Conservation (phyloP, 2,113 vertebrate species). For the Alectura lathami region DNA sequence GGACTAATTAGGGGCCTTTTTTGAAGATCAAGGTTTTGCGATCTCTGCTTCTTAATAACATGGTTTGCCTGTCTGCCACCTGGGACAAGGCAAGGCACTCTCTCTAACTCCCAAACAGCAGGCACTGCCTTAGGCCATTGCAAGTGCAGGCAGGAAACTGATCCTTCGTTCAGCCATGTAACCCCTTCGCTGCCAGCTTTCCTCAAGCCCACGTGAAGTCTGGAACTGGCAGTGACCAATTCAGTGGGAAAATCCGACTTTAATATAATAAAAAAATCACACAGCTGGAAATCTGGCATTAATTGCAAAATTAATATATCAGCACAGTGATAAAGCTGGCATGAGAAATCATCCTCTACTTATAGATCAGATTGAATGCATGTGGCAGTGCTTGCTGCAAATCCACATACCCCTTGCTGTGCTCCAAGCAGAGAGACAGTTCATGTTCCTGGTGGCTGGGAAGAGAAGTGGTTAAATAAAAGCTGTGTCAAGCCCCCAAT, state of each 20-base stretch:
- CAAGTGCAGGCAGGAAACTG: slow-evolving; percentile 82
- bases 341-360: background rate
- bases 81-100: slow-evolving; percentile 78
- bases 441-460: background rate
- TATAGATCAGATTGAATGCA: rapidly evolving
- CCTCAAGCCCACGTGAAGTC: background rate
- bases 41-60: slow-evolving; percentile 86
- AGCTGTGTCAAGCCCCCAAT: slow-evolving; percentile 57
- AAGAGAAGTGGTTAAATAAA: slow-evolving; percentile 68
- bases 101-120: slow-evolving; percentile 72
- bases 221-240: background rate
- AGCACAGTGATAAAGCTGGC: background rate
- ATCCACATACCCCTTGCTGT: background rate
- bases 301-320: rapidly evolving
- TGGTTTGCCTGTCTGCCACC: slow-evolving; percentile 84
- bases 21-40: slow-evolving; percentile 84
- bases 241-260: background rate
- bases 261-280: background rate
- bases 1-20: slow-evolving; percentile 83
- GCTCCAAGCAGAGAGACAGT: background rate
- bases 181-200: slow-evolving; percentile 64
- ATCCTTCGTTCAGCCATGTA: slow-evolving; percentile 65
- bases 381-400: background rate
- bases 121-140: slow-evolving; percentile 81
- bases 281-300: background rate